A percentile compares a stretch with the other conserved stretches of the same genome.
phyloP scores from a whole-genome alignment of 2,797 vertebrate genomes.

The Macroramphosus scolopax region DNA sequence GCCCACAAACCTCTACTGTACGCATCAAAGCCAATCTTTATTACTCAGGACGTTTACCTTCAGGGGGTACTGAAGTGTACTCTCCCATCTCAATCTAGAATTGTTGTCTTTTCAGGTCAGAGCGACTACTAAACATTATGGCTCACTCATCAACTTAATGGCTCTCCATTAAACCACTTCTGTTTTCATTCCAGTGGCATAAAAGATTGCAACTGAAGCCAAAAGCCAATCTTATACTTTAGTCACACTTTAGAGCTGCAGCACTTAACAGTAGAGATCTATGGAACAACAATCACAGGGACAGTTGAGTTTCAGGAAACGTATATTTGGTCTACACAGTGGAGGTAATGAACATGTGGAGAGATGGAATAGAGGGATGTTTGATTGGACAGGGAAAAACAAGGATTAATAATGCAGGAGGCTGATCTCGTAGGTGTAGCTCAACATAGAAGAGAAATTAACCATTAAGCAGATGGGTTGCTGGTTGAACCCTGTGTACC shows the following conservation, averaged over 20 bases:
- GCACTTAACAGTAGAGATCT: slow-evolving; percentile 49
- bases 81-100: not conserved
- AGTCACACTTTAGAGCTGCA: too few species aligned
- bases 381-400: slow-evolving; percentile 17
- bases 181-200: slow-evolving; percentile 7
- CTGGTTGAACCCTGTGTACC: not conserved
- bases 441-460: slow-evolving; percentile 12
- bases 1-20: slow-evolving; percentile 55
- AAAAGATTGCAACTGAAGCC: slow-evolving; percentile 6
- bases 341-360: too few species aligned
- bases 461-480: slow-evolving; percentile 15
- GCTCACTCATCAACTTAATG: slow-evolving; percentile 12
- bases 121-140: slow-evolving; percentile 2
- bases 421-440: slow-evolving; percentile 7
- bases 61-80: not conserved
- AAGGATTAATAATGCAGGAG: slow-evolving; percentile 1
- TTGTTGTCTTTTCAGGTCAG: slow-evolving; percentile 4
- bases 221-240: not conserved
- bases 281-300: slow-evolving; percentile 27
- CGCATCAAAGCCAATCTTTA: slow-evolving; percentile 1
- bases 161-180: slow-evolving; percentile 11
- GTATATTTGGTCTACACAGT: slow-evolving; percentile 13
- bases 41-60: not conserved
- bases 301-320: slow-evolving; percentile 3
- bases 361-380: too few species aligned